Evolutionary conservation across 2,797 vertebrate genomes (phyloP), one percentile per base, ranked within the genome.

Genomic region (Australoheros facetus): DNA sequence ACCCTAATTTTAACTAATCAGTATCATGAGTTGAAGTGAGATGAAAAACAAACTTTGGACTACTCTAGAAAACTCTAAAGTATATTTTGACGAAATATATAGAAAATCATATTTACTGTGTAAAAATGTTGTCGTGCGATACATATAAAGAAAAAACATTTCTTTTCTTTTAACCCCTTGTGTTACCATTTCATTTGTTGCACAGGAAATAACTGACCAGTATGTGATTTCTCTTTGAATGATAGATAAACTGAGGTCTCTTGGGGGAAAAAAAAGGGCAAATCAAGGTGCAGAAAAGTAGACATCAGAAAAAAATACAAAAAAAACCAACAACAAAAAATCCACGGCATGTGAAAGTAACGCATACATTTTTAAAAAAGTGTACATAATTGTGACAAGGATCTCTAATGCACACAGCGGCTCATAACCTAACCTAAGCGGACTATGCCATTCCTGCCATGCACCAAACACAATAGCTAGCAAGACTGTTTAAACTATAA

Each of bases 401-500:
- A 78, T 69, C 77, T 60, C 55, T 30, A 55, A 81, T 69, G 51
- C 77, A 81, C 75, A 76, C 71, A 37, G 28, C 11, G 4, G 59
- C 85, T 84, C 81, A 60, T 74, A 77, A 85, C 56, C 73, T 16
- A 69, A 51, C 64, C 45, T 69, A 69, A 69, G 34, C 75, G 23
- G 72, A 87, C 91, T 86, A 73, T 88, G 86, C 88, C 88, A 51
- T 42, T 77, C 59, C 87, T 45, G 54, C 85, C 83, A 71, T 73
- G 86, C 81, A 90, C 71, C 81, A 71, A 73, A 88, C 86, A 78
- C 73, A 78, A 83, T 88, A 75, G 83, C 88, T 90, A 85, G 85
- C 84, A 91, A 93, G 94, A 94, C 93, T 94, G 93, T 95, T 94
- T 85, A 93, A 93, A 87, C 85, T 71, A 83, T 83, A 87, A 89